Evolutionary conservation across 2,888 invertebrate species (phyloP), one percentile per base, ranked within the genome.

Genomic region (Mythimna albipuncta): DNA sequence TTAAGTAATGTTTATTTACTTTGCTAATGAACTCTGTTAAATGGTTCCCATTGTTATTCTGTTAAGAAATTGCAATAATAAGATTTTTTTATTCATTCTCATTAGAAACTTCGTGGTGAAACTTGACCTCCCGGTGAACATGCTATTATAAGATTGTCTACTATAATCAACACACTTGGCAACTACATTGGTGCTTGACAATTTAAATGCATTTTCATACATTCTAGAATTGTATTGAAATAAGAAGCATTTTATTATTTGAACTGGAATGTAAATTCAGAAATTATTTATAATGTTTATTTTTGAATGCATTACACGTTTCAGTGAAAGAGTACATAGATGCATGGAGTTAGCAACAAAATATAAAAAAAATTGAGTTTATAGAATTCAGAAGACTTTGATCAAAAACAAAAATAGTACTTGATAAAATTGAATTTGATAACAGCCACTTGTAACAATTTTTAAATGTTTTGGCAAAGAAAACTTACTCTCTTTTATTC

Each of bases 91-190:
- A 11, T 55, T 3, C 9, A 7, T 64, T 26, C 35, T n/a, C 26
- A 21, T 32, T 13, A 16, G 10, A 57, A 66, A 19, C 21, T 41
- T 11, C 21, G 57, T 6, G 1, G 38, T 19, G 32, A 11, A 38
- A 19, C 10, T 2, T 32, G 69, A 69, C 77, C 77, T 74, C 69
- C 38, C 0, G 0, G 41, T 77, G 41, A 69, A 41, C 41, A 55
- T 32, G 6, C 26, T 77, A 69, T 61, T 21, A 41, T 38, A 77
- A 61, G 59, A 77, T 59, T 59, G 58, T 13, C 41, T 13, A 50
- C 2, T 21, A 41, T 32, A 38, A 47, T 61, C 13, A 38, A 26
- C 6, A 2, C 16, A 59, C 38, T 74, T 74, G 77, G 69, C 74
- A 74, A 61, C 54, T 50, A 21, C 32, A 38, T 32, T 41, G n/a